These are phyloP conservation scores for Conus betulinus DNA, from an alignment of 1,140 invertebrate species.

Conservation along the genomic window DNA sequence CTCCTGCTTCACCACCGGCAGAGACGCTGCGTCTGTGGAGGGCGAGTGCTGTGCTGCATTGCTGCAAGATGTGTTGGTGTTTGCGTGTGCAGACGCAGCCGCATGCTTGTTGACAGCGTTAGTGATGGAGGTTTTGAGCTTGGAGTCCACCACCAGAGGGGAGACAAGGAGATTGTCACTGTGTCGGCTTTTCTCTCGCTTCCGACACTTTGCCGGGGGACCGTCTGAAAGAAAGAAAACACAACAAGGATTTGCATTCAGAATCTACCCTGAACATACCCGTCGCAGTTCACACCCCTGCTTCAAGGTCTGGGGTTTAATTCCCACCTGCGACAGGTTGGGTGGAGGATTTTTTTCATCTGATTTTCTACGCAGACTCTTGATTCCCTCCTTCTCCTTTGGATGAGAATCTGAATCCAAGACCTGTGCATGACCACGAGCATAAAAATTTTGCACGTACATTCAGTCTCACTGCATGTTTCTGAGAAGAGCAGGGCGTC, in stretches of 20 bases:
- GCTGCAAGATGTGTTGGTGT: neutral
- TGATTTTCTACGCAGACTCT: too few relatives aligned
- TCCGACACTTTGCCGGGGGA: conserved; percentile 14
- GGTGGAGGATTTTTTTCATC: too few relatives aligned
- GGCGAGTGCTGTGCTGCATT: neutral
- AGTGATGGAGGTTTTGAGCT: conserved; percentile 37
- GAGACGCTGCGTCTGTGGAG: neutral
- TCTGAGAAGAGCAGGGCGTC: too few relatives aligned
- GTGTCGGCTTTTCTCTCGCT: conserved; percentile 25
- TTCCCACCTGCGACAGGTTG: too few relatives aligned
- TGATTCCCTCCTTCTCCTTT: too few relatives aligned
- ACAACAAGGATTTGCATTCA: neutral
- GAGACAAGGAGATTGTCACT: neutral
- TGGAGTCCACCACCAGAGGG: conserved; percentile 34
- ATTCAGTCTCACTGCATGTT: too few relatives aligned
- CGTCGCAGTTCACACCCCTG: too few relatives aligned
- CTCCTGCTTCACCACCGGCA: neutral
- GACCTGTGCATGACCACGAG: too few relatives aligned
- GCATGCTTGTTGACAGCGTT: conserved; percentile 38
- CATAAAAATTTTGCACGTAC: too few relatives aligned
- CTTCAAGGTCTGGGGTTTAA: too few relatives aligned
- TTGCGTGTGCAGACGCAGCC: neutral
- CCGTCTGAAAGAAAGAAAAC: conserved; percentile 16
- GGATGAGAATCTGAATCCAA: too few relatives aligned
- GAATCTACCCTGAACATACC: too few relatives aligned